Base-by-base conservation (phyloP, 1,140 invertebrate genomes). In the Anastrepha obliqua region DNA sequence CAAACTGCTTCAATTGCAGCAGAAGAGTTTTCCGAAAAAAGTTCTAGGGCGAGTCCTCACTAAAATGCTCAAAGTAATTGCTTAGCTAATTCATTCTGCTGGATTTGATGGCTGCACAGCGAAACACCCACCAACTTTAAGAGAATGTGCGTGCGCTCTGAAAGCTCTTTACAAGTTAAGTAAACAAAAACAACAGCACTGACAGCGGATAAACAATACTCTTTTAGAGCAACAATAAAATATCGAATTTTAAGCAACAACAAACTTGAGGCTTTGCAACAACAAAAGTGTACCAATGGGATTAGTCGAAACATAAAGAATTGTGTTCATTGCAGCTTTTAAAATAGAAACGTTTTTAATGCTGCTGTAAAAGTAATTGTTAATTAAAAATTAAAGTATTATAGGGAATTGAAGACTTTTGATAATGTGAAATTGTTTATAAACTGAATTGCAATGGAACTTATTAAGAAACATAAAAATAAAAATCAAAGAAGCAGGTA, bases 171-270 rank as follows among this genome's bases (percentile, higher is more conserved):
- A 4, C 13, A 74, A 17, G 0, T 74, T 74, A 11, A 17, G 67
- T 74, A 74, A 74, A 74, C 42, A 74, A 47, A 13, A 74, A 47
- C 5, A 74, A 74, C 67, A 74, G 44, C 42, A 17, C 42, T 42
- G 42, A 74, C 67, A 74, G 67, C 67, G 11, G 67, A 39, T 74
- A 74, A 47, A 74, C 42, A 74, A 47, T 17, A 74, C 42, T 74
- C 15, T 62, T 17, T 62, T 62, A n/a, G 67, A n/a, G 15, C 9
- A 39, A 47, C 3, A 74, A 47, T 47, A 67, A 67, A 67, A 67
- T 11, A 42, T 29, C 8, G 39, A 42, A 74, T n/a, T 62, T 17
- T 47, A 3, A 15, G 15, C 13, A 74, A 3, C 42, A 74, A 44
- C 6, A 42, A 15, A 13, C 11, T 8, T 55, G 11, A 6, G 51